Conservation (phyloP, 2,888 invertebrate genomes). For the Epirrhoe alternata region DNA sequence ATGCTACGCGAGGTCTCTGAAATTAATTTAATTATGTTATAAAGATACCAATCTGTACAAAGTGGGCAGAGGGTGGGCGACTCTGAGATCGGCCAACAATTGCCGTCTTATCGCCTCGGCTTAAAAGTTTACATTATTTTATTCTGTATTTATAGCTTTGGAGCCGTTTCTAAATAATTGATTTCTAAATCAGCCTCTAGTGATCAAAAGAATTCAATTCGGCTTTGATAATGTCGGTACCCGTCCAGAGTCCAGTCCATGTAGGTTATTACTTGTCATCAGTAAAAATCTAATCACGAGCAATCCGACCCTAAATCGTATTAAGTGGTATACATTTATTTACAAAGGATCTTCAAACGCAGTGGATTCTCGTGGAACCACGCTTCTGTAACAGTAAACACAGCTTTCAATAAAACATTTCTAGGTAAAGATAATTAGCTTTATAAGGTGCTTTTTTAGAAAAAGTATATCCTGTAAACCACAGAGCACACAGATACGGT, state of each 20-base stretch:
- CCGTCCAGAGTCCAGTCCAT: slow-evolving; percentile 12
- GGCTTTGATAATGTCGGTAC: slow-evolving; percentile 41
- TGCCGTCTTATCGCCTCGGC: slow-evolving; percentile 51
- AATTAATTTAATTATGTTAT: slow-evolving; percentile 77
- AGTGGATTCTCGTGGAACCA: slow-evolving; percentile 23
- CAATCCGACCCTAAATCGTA: slow-evolving; percentile 36
- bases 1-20: slow-evolving; percentile 67
- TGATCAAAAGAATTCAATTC: slow-evolving; percentile 40
- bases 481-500: background rate
- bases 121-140: slow-evolving; percentile 44
- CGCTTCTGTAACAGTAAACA: slow-evolving; percentile 24
- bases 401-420: slow-evolving; percentile 33
- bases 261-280: slow-evolving; percentile 37
- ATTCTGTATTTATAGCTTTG: slow-evolving; percentile 32
- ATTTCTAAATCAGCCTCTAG: slow-evolving; percentile 26
- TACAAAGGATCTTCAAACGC: slow-evolving; percentile 40
- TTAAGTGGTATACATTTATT: slow-evolving; percentile 35
- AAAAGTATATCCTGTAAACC: background rate
- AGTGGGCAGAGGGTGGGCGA: slow-evolving; percentile 53
- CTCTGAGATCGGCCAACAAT: slow-evolving; percentile 56
- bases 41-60: slow-evolving; percentile 73
- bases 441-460: slow-evolving; percentile 5
- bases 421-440: slow-evolving; percentile 36
- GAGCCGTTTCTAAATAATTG: slow-evolving; percentile 23
- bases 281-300: slow-evolving; percentile 42